Conservation (phyloP, 2,797 vertebrate genomes). For the Phyllotis vaccarum region DNA sequence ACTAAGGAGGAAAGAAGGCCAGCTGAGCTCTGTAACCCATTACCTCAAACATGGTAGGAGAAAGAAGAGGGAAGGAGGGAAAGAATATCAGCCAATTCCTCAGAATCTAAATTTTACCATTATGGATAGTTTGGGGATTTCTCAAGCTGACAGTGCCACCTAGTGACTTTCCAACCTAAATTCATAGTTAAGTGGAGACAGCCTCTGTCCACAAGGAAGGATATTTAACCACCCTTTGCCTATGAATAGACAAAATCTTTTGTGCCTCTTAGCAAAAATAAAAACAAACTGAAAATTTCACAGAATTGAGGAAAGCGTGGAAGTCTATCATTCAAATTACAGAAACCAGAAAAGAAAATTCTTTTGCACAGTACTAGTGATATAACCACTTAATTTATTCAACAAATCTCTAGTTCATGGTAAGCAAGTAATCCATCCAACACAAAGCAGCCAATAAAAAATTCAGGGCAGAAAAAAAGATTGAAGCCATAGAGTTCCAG, state of each 20-base stretch:
- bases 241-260: constrained; percentile 38
- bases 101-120: constrained; percentile 60
- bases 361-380: background rate
- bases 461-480: background rate
- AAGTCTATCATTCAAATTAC: background rate
- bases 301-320: background rate
- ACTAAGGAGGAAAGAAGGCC: background rate
- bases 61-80: background rate
- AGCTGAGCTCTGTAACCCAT: background rate
- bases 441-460: background rate
- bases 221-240: background rate
- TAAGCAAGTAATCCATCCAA: constrained; percentile 46
- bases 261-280: constrained; percentile 57
- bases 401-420: constrained; percentile 24
- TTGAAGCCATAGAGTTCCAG: background rate
- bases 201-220: background rate
- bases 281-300: constrained; percentile 51
- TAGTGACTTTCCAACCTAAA: constrained; percentile 71
- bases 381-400: background rate
- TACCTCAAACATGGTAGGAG: background rate
- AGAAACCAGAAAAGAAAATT: constrained; percentile 17
- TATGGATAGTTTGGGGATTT: constrained; percentile 33
- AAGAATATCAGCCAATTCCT: constrained; percentile 56
- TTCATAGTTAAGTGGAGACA: background rate
- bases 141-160: constrained; percentile 78